Base-by-base conservation (phyloP, 92 coral and sea anemone species). In the Phymanthus crucifer region DNA sequence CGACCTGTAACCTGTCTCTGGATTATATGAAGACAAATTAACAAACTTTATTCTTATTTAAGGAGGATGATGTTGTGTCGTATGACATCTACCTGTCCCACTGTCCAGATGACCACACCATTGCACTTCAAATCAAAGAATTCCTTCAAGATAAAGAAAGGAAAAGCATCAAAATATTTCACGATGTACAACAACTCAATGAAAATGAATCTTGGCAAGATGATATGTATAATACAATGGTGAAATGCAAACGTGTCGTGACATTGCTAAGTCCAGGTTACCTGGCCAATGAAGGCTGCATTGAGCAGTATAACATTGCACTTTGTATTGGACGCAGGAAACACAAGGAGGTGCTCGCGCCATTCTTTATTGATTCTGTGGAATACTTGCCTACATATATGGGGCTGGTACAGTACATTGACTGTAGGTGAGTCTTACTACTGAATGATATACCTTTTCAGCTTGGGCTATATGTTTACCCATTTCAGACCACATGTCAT, bases 231-330 rank as follows among this genome's bases (percentile, higher is more conserved):
- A 73, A 87, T 65, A 88, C 84, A 70, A 94, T 94, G 87, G 91
- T 85, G 13, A 83, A 85, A 14, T 94, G 98, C 72, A 73, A 83
- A 58, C 94, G 94, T 77, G 97, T 94, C 24, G 81, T 94, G n/a
- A 87, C 96, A 11, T 72, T 94, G 43, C 81, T 94, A 19, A 94
- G 91, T 58, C 98, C 98, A 0, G 86, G 84, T 2, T 94, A 89
- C 76, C 57, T 94, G 76, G 84, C 87, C 36, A 83, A 89, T 34
- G 93, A 85, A 14, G 89, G 85, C 74, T 94, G 98, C 70, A 92
- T 90, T 32, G 98, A 94, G 48, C 98, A 94, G 79, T 94, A 89
- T 80, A 94, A 94, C 86, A 94, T 94, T 76, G 98, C 98, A 11
- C 19, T 94, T 73, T 94, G 98, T 72, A 88, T 89, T 35, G 88